Conservation (phyloP, 2,888 invertebrate species). For the Calliopum simillimum region DNA sequence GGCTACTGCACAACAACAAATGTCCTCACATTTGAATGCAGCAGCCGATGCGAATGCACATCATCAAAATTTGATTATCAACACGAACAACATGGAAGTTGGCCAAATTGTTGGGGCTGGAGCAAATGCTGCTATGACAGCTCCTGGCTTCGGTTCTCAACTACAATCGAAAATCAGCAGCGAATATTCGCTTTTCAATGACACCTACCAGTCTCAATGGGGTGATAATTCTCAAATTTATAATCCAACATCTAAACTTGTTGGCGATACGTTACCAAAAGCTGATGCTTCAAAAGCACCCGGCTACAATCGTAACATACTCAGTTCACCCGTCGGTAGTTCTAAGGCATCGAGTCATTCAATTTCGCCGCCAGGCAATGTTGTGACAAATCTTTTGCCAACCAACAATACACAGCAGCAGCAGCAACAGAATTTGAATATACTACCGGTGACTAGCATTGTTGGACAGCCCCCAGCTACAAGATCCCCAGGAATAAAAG, state of each 20-base stretch:
- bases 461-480: conserved; percentile 48
- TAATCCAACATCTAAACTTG: conserved; percentile 66
- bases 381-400: conserved; percentile 41
- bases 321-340: conserved; percentile 82
- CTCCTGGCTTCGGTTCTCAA: conserved; percentile 58
- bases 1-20: background rate
- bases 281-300: conserved; percentile 92
- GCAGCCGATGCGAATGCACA: background rate
- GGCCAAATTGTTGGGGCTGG: conserved; percentile 35
- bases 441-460: conserved; percentile 46
- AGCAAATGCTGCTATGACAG: conserved; percentile 46
- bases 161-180: conserved; percentile 62
- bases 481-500: conserved; percentile 52
- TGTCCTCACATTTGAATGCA: background rate
- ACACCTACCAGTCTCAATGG: conserved; percentile 73
- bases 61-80: conserved; percentile 56
- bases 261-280: conserved; percentile 68
- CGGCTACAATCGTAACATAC: conserved; percentile 81
- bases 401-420: conserved; percentile 42
- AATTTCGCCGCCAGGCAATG: conserved; percentile 69
- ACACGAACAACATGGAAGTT: conserved; percentile 52
- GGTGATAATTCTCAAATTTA: conserved; percentile 68
- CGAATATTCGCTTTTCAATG: conserved; percentile 91
- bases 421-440: conserved; percentile 51
- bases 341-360: conserved; percentile 73